phyloP scores from a whole-genome alignment of 2,797 vertebrate genomes.

The Epinephelus awoara region DNA sequence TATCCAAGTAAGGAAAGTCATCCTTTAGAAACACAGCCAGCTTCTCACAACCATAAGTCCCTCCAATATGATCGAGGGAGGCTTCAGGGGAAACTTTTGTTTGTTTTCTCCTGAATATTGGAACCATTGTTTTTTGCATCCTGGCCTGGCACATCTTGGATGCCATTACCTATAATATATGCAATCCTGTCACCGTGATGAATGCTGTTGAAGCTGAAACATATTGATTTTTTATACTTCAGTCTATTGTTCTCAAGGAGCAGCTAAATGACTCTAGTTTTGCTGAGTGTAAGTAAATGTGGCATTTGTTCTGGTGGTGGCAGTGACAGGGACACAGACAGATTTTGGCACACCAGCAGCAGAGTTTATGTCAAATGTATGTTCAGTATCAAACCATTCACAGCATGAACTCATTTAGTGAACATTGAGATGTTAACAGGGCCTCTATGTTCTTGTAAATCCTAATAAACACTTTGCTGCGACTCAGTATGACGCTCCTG shows the following conservation, averaged over 20 bases:
- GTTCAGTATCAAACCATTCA: background rate
- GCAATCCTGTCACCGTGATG: conserved; percentile 60
- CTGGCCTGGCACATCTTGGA: conserved; percentile 25
- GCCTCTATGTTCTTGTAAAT: conserved; percentile 28
- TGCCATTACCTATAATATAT: conserved; percentile 57
- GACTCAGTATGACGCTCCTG: background rate
- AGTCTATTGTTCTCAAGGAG: conserved; percentile 56
- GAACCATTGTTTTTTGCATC: conserved; percentile 14
- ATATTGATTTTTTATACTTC: conserved; percentile 50
- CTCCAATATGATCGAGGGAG: background rate
- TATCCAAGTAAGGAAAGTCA: background rate
- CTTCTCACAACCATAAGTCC: background rate
- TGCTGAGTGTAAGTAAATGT: conserved; percentile 49
- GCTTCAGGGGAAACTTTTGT: conserved; percentile 24
- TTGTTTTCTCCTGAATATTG: conserved; percentile 30
- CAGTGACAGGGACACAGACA: conserved; percentile 2
- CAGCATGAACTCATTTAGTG: conserved; percentile 10
- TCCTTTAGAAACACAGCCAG: background rate
- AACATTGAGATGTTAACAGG: conserved; percentile 5
- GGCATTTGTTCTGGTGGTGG: conserved; percentile 29
- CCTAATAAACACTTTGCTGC: conserved; percentile 16
- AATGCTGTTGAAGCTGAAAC: conserved; percentile 54
- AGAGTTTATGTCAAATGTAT: background rate
- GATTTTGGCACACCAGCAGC: background rate
- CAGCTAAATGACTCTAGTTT: conserved; percentile 44